Percentiles rank a stretch among this genome's conserved stretches.
Conservation (phyloP, 2,113 vertebrate genomes). For the Glaucidium brasilianum region DNA sequence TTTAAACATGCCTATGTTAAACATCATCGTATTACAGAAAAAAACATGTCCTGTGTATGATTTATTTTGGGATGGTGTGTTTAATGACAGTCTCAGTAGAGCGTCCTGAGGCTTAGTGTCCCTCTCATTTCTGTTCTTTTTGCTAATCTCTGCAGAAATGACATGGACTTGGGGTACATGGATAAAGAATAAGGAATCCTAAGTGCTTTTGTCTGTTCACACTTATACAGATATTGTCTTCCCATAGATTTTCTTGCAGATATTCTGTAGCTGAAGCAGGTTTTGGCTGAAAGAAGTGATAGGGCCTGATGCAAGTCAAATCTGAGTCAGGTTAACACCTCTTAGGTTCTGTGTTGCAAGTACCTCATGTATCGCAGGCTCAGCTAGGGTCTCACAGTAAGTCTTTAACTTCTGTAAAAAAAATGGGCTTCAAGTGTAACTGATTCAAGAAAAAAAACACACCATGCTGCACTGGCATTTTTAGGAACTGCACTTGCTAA, state of each 20-base stretch:
- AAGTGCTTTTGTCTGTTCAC: not conserved
- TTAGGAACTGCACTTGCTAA: not conserved
- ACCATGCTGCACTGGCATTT: not conserved
- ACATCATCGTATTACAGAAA: not conserved
- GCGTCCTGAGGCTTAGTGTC: not conserved
- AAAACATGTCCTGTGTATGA: accelerated
- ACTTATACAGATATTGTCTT: not conserved
- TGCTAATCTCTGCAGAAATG: not conserved
- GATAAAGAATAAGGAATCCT: not conserved
- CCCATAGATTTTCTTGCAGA: not conserved
- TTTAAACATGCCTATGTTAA: not conserved
- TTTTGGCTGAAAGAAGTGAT: not conserved
- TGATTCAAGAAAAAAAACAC: not conserved
- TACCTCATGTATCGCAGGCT: not conserved
- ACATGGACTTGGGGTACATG: not conserved
- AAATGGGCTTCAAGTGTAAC: not conserved
- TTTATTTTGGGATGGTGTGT: not conserved
- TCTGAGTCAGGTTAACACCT: not conserved
- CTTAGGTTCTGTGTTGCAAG: not conserved
- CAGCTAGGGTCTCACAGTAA: not conserved
- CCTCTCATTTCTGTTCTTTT: not conserved
- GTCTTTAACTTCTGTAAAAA: not conserved
- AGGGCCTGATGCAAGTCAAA: not conserved
- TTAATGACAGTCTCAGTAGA: not conserved
- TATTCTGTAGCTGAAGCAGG: not conserved